Conservation (phyloP, 1,140 invertebrate genomes). For the Drosophila baimaii region DNA sequence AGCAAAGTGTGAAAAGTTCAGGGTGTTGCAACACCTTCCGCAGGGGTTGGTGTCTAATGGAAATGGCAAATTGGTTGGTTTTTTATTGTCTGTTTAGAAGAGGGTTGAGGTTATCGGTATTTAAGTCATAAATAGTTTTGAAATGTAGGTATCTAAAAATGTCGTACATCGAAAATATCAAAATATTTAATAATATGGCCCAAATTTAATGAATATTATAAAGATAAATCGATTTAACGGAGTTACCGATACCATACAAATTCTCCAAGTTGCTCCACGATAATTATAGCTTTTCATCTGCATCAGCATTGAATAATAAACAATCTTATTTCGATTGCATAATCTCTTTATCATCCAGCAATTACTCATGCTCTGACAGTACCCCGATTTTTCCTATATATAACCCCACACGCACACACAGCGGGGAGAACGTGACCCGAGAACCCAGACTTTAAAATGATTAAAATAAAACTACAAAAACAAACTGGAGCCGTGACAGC, state of each 20-base stretch:
- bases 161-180: not conserved
- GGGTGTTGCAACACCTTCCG: slow-evolving; percentile 32
- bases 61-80: slow-evolving; percentile 20
- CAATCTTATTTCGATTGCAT: slow-evolving; percentile 24
- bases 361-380: slow-evolving; percentile 46
- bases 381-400: slow-evolving; percentile 24
- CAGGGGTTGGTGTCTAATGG: slow-evolving; percentile 33
- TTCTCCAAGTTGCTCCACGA: not conserved
- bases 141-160: not conserved
- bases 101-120: not conserved
- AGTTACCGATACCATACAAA: not conserved
- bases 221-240: too few species aligned
- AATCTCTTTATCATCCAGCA: slow-evolving; percentile 30
- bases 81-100: slow-evolving; percentile 15
- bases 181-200: not conserved
- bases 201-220: too few species aligned
- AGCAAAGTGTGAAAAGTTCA: slow-evolving; percentile 79
- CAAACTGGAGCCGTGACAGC: slow-evolving; percentile 51
- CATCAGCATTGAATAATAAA: not conserved
- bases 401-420: slow-evolving; percentile 28
- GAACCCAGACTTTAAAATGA: slow-evolving; percentile 29
- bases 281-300: not conserved
- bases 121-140: not conserved
- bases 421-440: slow-evolving; percentile 63
- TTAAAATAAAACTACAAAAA: slow-evolving; percentile 34